phyloP scores from a whole-genome alignment of 1,140 invertebrate genomes.

The Brevipalpus yothersi region DNA sequence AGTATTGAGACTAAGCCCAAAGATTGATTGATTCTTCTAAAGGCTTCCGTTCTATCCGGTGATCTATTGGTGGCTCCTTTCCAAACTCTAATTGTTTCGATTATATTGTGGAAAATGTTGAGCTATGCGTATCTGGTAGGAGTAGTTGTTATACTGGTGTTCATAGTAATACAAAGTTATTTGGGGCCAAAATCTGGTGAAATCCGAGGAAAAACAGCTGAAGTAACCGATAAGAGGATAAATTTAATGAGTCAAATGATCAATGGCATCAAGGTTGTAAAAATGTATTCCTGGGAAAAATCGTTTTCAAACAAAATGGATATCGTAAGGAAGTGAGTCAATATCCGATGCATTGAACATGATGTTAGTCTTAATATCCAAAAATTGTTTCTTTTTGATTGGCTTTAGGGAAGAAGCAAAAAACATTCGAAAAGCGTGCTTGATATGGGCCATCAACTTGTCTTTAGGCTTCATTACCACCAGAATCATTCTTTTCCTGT shows the following conservation, averaged over 20 bases:
- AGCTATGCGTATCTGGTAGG: conserved; percentile 19
- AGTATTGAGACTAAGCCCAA: too few relatives aligned
- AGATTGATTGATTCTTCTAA: background rate
- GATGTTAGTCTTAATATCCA: too few relatives aligned
- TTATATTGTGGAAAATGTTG: conserved; percentile 7
- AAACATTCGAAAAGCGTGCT: background rate
- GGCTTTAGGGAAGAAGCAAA: conserved; percentile 14
- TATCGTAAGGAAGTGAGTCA: conserved; percentile 20
- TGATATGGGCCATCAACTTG: background rate
- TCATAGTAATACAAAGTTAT: conserved; percentile 8
- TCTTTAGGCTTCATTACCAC: background rate
- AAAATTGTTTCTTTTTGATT: conserved; percentile 32
- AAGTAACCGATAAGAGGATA: conserved; percentile 53
- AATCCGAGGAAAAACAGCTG: conserved; percentile 27
- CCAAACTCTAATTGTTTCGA: conserved; percentile 8
- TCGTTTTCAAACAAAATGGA: conserved; percentile 40
- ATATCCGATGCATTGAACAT: too few relatives aligned
- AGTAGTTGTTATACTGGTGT: conserved; percentile 8
- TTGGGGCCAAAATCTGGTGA: conserved; percentile 9
- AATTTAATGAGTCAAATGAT: conserved; percentile 76
- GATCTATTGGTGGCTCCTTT: conserved; percentile 9
- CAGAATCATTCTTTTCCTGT: background rate
- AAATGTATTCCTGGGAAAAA: conserved; percentile 49
- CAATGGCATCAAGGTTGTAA: conserved; percentile 61
- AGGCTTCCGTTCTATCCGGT: conserved; percentile 1